These are phyloP conservation scores for Polydrusus pterygomalis DNA, from an alignment of 2,888 invertebrate species.

Conservation along the genomic window DNA sequence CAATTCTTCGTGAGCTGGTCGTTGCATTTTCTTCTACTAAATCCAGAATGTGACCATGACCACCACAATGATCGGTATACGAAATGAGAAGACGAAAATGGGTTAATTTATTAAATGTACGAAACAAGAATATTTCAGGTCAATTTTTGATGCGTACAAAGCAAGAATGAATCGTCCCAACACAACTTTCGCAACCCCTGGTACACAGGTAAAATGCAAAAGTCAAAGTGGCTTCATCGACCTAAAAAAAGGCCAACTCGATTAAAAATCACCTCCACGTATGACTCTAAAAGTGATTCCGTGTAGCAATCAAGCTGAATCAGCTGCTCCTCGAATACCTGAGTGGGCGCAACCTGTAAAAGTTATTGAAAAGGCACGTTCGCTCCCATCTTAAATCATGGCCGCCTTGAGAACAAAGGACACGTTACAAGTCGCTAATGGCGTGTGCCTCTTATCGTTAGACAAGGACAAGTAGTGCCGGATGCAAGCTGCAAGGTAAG, in stretches of 20 bases:
- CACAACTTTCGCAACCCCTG: neutral
- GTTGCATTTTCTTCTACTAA: no score
- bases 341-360: conserved; percentile 64
- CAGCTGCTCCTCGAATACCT: conserved; percentile 65
- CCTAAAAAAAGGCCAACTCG: conserved; percentile 34
- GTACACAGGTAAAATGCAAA: conserved; percentile 11
- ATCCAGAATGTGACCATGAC: no score
- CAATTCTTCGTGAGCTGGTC: no score
- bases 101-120: no score
- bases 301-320: conserved; percentile 65
- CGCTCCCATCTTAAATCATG: conserved; percentile 62
- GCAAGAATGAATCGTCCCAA: no score
- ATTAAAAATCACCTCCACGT: conserved; percentile 60
- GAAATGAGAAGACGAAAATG: no score
- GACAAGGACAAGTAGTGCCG: conserved; percentile 39
- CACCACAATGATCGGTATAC: no score
- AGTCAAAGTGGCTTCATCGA: neutral
- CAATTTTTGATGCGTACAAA: no score
- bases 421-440: conserved; percentile 53
- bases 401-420: conserved; percentile 60
- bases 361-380: conserved; percentile 66
- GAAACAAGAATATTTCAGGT: no score
- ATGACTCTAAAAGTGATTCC: conserved; percentile 65
- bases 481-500: conserved; percentile 31
- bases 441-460: conserved; percentile 37